phyloP scores from a whole-genome alignment of 2,888 invertebrate genomes.

The Microctonus brassicae region DNA sequence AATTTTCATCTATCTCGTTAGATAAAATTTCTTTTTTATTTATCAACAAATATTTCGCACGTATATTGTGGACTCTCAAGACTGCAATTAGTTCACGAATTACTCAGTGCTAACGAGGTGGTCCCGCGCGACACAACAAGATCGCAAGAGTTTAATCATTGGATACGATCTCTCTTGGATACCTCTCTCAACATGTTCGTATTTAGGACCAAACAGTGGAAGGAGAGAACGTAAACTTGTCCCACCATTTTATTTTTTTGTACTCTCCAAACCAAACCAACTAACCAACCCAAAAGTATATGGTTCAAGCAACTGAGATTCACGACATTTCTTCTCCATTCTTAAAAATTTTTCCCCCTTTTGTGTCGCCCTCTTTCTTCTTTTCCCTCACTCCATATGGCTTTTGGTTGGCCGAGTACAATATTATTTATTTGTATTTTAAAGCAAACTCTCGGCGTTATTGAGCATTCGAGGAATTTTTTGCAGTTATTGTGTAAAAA shows the following conservation, averaged over 20 bases:
- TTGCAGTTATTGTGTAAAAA: background rate
- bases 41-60: conserved; percentile 10
- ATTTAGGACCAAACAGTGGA: background rate
- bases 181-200: conserved; percentile 34
- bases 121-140: conserved; percentile 50
- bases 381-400: background rate
- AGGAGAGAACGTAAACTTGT: background rate
- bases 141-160: conserved; percentile 64
- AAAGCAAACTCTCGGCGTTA: conserved; percentile 6
- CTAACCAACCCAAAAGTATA: background rate
- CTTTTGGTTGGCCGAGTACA: background rate
- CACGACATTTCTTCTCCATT: background rate
- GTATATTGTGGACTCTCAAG: conserved; percentile 48
- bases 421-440: conserved; percentile 3
- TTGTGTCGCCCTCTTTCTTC: background rate
- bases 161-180: conserved; percentile 63
- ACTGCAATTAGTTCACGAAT: conserved; percentile 67
- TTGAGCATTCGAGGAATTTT: conserved; percentile 6
- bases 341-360: background rate
- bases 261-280: too few species aligned
- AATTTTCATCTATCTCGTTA: too few species aligned
- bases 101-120: conserved; percentile 67
- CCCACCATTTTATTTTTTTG: background rate
- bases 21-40: background rate
- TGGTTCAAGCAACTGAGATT: background rate